phyloP scores from a whole-genome alignment of 2,888 invertebrate species.

The Leucania comma region DNA sequence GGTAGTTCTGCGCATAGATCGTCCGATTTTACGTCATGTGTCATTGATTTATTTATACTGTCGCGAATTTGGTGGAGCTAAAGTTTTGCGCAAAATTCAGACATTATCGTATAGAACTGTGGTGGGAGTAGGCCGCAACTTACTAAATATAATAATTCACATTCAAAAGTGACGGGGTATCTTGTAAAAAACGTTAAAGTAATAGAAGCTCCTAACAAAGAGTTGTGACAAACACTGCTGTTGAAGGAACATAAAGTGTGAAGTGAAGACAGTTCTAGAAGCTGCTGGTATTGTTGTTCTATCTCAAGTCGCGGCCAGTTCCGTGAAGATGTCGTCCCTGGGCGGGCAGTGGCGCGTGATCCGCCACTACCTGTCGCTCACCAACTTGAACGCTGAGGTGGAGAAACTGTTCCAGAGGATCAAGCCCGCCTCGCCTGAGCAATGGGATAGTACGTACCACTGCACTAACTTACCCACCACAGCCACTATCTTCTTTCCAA shows the following conservation, averaged over 20 bases:
- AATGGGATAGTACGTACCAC: constrained; percentile 85
- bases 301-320: not conserved
- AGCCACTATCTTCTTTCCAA: not conserved
- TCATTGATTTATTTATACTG: constrained; percentile 80
- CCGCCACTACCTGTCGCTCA: constrained; percentile 83
- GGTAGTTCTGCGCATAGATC: constrained; percentile 73
- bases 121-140: not conserved
- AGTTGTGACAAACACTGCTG: constrained; percentile 16
- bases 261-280: constrained; percentile 44
- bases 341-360: constrained; percentile 86
- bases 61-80: constrained; percentile 63
- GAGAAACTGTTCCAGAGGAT: constrained; percentile 84
- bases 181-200: constrained; percentile 15
- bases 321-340: constrained; percentile 79
- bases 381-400: constrained; percentile 81
- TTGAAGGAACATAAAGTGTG: constrained; percentile 8
- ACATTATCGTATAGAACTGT: constrained; percentile 25
- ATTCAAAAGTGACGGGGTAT: constrained; percentile 11
- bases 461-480: not conserved
- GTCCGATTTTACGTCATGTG: constrained; percentile 84
- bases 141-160: not conserved
- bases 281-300: constrained; percentile 7
- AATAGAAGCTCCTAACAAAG: not conserved
- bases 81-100: constrained; percentile 46
- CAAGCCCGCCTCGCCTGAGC: constrained; percentile 80